Evolutionary conservation across 2,113 vertebrate species (phyloP).

Genomic region (Collichthys lucidus): DNA sequence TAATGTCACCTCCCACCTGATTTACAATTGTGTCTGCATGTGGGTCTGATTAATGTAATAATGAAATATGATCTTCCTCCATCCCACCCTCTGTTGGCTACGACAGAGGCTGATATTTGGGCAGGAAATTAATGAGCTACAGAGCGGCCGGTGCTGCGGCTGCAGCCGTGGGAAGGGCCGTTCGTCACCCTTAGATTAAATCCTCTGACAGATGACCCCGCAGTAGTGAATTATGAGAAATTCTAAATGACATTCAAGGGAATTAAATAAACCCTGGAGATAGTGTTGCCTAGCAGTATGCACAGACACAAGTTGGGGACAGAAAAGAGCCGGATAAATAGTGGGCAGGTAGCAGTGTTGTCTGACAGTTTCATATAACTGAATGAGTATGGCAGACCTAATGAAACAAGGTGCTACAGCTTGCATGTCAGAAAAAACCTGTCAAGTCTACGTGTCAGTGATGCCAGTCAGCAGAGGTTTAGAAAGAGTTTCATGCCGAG

Average conservation of each 20-base stretch:
- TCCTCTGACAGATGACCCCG: constrained; percentile 69
- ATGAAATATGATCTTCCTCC: constrained; percentile 72
- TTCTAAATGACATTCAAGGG: constrained; percentile 73
- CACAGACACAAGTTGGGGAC: constrained; percentile 24
- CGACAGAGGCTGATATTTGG: constrained; percentile 67
- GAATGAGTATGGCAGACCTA: not conserved
- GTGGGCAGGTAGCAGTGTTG: not conserved
- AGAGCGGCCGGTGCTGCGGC: constrained; percentile 26
- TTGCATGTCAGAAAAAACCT: constrained; percentile 25
- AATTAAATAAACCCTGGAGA: constrained; percentile 64
- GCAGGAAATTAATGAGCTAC: constrained; percentile 77
- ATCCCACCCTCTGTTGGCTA: constrained; percentile 48
- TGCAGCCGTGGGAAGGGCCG: constrained; percentile 49
- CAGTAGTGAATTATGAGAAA: constrained; percentile 62
- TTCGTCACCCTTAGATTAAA: constrained; percentile 75
- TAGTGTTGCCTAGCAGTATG: constrained; percentile 37
- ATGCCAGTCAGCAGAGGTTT: constrained; percentile 22
- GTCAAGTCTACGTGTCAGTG: not conserved
- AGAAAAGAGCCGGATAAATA: constrained; percentile 19
- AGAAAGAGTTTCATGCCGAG: not conserved
- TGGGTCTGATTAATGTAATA: constrained; percentile 73
- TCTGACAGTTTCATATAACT: constrained; percentile 27
- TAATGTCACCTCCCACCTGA: constrained; percentile 61
- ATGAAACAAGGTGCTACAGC: constrained; percentile 29
- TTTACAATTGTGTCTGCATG: constrained; percentile 65